These are phyloP conservation scores for Odontomyia ornata DNA, from an alignment of 2,888 invertebrate species.

Conservation along the genomic window DNA sequence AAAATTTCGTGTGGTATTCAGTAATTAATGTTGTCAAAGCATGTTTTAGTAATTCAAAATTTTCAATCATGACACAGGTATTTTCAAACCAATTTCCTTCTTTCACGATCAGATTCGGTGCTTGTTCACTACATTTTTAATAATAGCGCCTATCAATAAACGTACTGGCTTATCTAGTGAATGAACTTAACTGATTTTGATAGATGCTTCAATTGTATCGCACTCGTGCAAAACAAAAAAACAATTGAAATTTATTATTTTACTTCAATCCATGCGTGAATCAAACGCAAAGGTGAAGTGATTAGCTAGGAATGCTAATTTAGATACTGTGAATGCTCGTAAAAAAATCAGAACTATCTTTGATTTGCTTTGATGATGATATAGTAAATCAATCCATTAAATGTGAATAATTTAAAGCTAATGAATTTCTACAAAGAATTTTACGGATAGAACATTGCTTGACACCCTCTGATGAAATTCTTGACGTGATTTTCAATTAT, in stretches of 20 bases:
- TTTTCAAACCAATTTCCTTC: not conserved
- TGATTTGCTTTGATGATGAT: no score
- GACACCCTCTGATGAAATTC: no score
- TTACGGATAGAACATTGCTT: no score
- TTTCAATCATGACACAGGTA: not conserved
- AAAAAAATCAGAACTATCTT: no score
- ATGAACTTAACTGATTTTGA: constrained; percentile 2
- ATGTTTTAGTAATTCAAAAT: not conserved
- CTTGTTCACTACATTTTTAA: not conserved
- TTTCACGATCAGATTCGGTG: not conserved
- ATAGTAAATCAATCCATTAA: not conserved
- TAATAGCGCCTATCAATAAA: not conserved
- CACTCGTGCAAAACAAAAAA: not conserved
- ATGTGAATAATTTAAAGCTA: not conserved
- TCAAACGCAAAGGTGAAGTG: no score
- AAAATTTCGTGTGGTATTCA: no score
- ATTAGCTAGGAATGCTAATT: no score
- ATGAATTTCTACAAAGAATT: not conserved
- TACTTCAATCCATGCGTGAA: no score
- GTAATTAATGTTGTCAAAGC: no score
- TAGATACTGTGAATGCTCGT: no score
- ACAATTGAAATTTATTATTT: no score
- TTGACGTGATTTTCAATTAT: no score
- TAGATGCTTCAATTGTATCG: not conserved
- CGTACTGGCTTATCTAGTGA: not conserved